A percentile compares a stretch with the other conserved stretches of the same genome.
These are phyloP conservation scores for Pogonocherus hispidulus DNA, from an alignment of 2,888 invertebrate genomes.

Conservation along the genomic window DNA sequence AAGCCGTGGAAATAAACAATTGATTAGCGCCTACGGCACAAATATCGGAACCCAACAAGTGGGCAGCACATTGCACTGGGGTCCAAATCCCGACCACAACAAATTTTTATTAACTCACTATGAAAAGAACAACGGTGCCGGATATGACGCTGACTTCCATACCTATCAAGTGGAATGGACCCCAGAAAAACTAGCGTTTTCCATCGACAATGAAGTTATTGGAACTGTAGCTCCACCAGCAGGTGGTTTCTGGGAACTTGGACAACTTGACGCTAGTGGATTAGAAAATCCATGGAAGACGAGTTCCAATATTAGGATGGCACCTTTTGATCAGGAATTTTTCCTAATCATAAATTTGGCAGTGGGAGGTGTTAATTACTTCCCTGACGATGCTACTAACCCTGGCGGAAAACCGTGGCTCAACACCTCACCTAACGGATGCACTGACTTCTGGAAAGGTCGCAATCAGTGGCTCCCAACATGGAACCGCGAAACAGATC, in stretches of 20 bases:
- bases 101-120: conserved; percentile 69
- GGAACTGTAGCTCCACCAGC: conserved; percentile 71
- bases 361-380: conserved; percentile 75
- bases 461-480: conserved; percentile 72
- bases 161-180: conserved; percentile 79
- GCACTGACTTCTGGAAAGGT: conserved; percentile 75
- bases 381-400: conserved; percentile 74
- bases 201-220: conserved; percentile 71
- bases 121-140: conserved; percentile 63
- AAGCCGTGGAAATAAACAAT: conserved; percentile 74
- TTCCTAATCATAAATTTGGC: conserved; percentile 73
- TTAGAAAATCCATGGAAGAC: conserved; percentile 73
- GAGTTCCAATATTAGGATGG: conserved; percentile 69
- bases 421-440: conserved; percentile 66
- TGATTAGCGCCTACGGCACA: conserved; percentile 38
- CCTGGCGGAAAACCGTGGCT: conserved; percentile 75
- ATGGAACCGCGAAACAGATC: conserved; percentile 68
- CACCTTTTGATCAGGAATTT: conserved; percentile 79
- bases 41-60: conserved; percentile 73
- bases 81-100: conserved; percentile 73
- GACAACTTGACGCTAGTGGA: conserved; percentile 71
- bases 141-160: conserved; percentile 74
- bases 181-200: conserved; percentile 70
- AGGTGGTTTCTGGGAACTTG: conserved; percentile 78
- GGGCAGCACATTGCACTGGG: conserved; percentile 77